Evolutionary conservation across 1,140 invertebrate species (phyloP).

Genomic region (Pentalonia nigronervosa): DNA sequence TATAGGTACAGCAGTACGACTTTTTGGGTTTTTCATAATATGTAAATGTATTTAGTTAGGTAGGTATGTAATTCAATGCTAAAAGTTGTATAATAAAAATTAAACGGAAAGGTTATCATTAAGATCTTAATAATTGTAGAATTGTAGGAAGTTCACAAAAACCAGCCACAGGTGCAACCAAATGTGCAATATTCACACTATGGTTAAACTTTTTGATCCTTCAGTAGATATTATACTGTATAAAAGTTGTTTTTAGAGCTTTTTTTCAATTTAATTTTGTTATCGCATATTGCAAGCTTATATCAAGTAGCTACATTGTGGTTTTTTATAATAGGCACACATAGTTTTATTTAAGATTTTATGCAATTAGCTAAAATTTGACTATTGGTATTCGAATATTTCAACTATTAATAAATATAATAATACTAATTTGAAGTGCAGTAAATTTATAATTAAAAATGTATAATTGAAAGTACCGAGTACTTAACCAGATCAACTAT

Average conservation of each 20-base stretch:
- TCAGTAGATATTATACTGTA: background rate
- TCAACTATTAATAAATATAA: background rate
- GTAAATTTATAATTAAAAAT: background rate
- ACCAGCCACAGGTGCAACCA: slow-evolving; percentile 29
- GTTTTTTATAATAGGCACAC: background rate
- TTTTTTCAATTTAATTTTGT: background rate
- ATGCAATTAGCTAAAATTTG: background rate
- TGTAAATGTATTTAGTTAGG: background rate
- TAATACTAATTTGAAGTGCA: background rate
- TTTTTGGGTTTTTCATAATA: background rate
- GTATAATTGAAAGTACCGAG: background rate
- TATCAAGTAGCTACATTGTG: background rate
- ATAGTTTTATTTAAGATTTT: background rate
- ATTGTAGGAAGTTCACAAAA: slow-evolving; percentile 34
- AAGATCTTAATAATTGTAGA: too few relatives aligned
- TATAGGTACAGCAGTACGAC: background rate
- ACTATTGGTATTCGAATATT: background rate
- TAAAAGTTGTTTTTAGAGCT: background rate
- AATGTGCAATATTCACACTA: slow-evolving; percentile 8
- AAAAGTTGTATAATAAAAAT: slow-evolving; percentile 17
- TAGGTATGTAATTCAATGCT: background rate
- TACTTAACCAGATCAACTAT: background rate
- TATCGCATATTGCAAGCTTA: background rate
- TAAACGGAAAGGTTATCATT: background rate
- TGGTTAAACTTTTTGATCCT: background rate